Evolutionary conservation across 2,888 invertebrate species (phyloP), one percentile per base, ranked within the genome.

Genomic region (Drosophila borborema): DNA sequence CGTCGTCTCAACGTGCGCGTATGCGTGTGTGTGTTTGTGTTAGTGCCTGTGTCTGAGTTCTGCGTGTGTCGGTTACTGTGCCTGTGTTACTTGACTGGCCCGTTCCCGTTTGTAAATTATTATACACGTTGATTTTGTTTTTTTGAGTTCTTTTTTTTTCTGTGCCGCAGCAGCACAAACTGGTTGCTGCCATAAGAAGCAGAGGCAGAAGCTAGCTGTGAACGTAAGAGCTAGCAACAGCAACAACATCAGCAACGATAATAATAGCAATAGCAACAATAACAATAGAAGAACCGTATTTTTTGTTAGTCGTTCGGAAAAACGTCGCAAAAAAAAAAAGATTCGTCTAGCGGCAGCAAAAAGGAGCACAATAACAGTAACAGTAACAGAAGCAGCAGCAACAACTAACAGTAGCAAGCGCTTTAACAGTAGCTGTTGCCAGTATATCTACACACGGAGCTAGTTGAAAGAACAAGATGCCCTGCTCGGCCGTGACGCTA

Each of bases 401-500:
- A 46, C 45, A 40, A 46, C 38, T 45, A 61, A 61, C 62, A 64
- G 55, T 31, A 41, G 41, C 46, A 60, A 46, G n/a, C 59, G 59
- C 60, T 2, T 60, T 69, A 66, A 70, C 65, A 79, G 64, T 43
- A 69, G 40, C 60, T 49, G 54, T 55, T 59, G 40, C 40, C 28
- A 46, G 56, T 64, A 49, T 40, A 41, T 23, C 31, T 38, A 40
- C 53, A 45, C 2, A 40, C 49, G 40, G 2, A 56, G 41, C 18
- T 56, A 61, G 48, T 48, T 28, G 14, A 55, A 31, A 43, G 28
- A 51, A 28, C 28, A 28, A 94, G n/a, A 98, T 98, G 98, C 97
- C 97, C 94, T 98, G 98, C 94, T 97, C 97, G 91, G 98, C 98
- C 92, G 97, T 98, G 92, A 98, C 98, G 93, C 95, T 98, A 93